A percentile compares a stretch with the other conserved stretches of the same genome.
Conservation (phyloP, 2,113 vertebrate species). For the Boulengeromyrus knoepffleri region DNA sequence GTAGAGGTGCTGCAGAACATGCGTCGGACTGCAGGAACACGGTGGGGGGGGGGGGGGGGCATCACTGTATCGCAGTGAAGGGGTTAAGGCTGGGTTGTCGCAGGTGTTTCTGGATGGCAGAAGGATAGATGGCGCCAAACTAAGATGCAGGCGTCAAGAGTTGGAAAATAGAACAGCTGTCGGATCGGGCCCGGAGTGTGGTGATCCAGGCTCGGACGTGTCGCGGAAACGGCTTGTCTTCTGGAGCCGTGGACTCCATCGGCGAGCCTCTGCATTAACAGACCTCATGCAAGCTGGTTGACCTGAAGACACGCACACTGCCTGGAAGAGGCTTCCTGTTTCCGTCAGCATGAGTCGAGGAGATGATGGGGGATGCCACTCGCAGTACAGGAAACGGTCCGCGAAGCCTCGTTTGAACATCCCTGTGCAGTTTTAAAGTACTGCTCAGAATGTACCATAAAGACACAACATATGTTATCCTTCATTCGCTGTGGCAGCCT, state of each 20-base stretch:
- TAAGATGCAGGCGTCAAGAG: background rate
- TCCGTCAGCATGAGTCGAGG: background rate
- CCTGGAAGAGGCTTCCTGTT: background rate
- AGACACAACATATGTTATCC: slow-evolving; percentile 50
- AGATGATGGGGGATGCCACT: background rate
- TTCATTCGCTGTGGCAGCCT: slow-evolving; percentile 49
- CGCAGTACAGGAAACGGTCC: background rate
- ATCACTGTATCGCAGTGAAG: background rate
- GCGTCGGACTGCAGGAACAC: background rate
- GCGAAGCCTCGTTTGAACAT: slow-evolving; percentile 6
- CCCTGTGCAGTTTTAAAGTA: slow-evolving; percentile 39
- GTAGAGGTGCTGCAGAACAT: background rate
- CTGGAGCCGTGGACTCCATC: background rate
- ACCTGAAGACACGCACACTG: background rate
- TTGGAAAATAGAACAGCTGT: background rate
- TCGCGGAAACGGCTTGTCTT: slow-evolving; percentile 11
- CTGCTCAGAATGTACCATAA: background rate
- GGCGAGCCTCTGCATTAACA: background rate
- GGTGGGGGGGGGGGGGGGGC: background rate
- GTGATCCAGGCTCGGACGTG: background rate
- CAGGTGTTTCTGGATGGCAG: background rate
- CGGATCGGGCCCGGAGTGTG: background rate
- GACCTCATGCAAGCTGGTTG: background rate
- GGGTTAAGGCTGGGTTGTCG: background rate
- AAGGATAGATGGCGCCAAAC: background rate